These are phyloP conservation scores for Drosophila robusta DNA, from an alignment of 2,888 invertebrate genomes.

Conservation along the genomic window DNA sequence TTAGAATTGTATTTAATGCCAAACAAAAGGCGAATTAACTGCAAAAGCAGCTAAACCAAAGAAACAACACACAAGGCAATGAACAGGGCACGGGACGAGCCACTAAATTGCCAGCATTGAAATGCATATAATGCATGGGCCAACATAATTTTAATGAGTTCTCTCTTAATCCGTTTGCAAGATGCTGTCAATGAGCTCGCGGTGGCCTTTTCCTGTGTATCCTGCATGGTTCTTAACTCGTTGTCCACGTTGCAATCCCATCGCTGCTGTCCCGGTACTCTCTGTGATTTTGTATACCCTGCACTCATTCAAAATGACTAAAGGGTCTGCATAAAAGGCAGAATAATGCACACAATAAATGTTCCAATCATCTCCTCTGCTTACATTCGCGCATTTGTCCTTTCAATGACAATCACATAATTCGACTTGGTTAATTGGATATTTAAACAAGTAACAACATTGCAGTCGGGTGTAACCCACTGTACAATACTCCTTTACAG, in stretches of 20 bases:
- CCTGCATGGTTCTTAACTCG: constrained; percentile 30
- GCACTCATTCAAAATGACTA: not conserved
- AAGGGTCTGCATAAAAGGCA: not conserved
- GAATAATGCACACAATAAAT: not conserved
- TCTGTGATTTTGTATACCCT: constrained; percentile 25
- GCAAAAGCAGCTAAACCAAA: constrained; percentile 21
- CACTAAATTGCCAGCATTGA: constrained; percentile 62
- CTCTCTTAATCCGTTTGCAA: constrained; percentile 78
- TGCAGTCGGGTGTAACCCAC: no score
- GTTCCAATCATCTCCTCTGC: not conserved
- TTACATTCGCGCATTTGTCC: no score
- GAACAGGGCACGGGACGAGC: constrained; percentile 3
- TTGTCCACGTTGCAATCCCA: constrained; percentile 24
- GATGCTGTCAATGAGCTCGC: constrained; percentile 74
- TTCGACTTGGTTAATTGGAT: no score
- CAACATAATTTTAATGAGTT: constrained; percentile 82
- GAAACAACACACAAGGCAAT: constrained; percentile 1
- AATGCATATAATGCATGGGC: constrained; percentile 80
- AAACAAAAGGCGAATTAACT: constrained; percentile 64
- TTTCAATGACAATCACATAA: no score
- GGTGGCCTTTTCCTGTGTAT: constrained; percentile 38
- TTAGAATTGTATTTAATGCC: constrained; percentile 43
- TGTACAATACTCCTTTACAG: no score
- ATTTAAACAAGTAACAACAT: no score
- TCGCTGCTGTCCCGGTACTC: constrained; percentile 24